phyloP scores from a whole-genome alignment of 2,797 vertebrate species.

The Gadopsis bispinosus region DNA sequence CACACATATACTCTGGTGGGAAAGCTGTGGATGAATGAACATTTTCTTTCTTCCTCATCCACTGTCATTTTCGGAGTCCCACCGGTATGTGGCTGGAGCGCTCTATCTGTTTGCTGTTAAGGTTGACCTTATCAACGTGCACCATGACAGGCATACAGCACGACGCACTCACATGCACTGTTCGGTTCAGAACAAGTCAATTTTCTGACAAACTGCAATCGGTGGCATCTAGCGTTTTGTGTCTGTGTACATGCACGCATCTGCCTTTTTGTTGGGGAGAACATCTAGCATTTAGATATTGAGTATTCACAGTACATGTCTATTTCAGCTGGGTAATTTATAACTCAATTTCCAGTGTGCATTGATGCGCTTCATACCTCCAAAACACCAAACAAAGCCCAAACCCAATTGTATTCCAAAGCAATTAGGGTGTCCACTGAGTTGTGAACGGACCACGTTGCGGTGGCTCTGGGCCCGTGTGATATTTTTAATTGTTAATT shows the following conservation, averaged over 20 bases:
- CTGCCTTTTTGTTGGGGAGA: slow-evolving; percentile 41
- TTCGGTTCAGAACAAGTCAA: slow-evolving; percentile 62
- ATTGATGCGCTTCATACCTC: slow-evolving; percentile 78
- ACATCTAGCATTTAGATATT: slow-evolving; percentile 77
- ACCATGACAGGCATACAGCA: slow-evolving; percentile 59
- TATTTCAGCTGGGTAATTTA: slow-evolving; percentile 84
- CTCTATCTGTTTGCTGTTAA: slow-evolving; percentile 69
- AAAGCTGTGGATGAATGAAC: slow-evolving; percentile 66
- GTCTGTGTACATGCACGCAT: slow-evolving; percentile 16
- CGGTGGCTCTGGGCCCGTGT: slow-evolving; percentile 67
- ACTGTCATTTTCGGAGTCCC: slow-evolving; percentile 67
- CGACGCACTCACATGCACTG: slow-evolving; percentile 35
- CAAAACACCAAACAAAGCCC: slow-evolving; percentile 84
- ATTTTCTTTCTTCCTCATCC: slow-evolving; percentile 65
- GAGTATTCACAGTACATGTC: slow-evolving; percentile 80
- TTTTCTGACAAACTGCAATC: slow-evolving; percentile 55
- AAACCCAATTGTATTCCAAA: slow-evolving; percentile 83
- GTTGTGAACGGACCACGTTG: slow-evolving; percentile 78
- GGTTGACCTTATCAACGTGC: slow-evolving; percentile 79
- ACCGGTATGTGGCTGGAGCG: slow-evolving; percentile 59
- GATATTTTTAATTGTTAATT: slow-evolving; percentile 85
- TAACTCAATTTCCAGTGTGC: slow-evolving; percentile 85
- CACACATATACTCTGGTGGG: slow-evolving; percentile 34
- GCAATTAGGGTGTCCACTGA: slow-evolving; percentile 84
- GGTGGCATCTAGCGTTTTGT: slow-evolving; percentile 40